Evolutionary conservation across 2,797 vertebrate species (phyloP).

Genomic region (Phaenicophaeus curvirostris): DNA sequence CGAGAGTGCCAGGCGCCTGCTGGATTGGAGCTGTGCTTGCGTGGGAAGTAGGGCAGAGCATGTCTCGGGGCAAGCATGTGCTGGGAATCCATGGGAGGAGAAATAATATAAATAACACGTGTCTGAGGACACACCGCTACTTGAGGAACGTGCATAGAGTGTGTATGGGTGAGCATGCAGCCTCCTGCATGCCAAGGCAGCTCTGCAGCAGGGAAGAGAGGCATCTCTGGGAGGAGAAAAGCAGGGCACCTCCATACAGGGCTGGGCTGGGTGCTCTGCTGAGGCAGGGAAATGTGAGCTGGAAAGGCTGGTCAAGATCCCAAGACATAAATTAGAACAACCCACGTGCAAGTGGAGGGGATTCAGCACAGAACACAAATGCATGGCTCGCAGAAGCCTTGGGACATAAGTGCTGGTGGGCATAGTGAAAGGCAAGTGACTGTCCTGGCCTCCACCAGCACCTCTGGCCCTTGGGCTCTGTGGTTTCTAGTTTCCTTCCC

Average conservation of each 20-base stretch:
- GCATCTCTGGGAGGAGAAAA: fast-evolving
- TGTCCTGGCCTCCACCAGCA: background rate
- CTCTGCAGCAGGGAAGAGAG: background rate
- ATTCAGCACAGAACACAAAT: fast-evolving
- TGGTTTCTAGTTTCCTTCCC: background rate
- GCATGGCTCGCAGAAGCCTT: fast-evolving
- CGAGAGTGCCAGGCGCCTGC: background rate
- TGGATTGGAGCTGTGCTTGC: background rate
- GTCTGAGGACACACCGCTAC: background rate
- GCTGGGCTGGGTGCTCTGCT: background rate
- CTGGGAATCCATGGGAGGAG: background rate
- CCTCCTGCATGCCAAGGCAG: background rate
- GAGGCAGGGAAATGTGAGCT: conserved; percentile 53
- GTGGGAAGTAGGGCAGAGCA: background rate
- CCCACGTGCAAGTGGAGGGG: background rate
- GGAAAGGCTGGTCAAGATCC: background rate
- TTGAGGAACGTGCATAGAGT: background rate
- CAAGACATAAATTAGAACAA: conserved; percentile 1
- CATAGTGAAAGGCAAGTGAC: fast-evolving
- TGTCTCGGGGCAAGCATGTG: background rate
- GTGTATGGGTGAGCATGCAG: background rate
- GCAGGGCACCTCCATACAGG: fast-evolving
- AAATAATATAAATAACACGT: background rate
- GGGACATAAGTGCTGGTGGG: background rate
- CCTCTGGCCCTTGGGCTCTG: background rate